Base-by-base conservation (phyloP, 53 echinoderm and acorn worm species). In the Patiria pectinifera region DNA sequence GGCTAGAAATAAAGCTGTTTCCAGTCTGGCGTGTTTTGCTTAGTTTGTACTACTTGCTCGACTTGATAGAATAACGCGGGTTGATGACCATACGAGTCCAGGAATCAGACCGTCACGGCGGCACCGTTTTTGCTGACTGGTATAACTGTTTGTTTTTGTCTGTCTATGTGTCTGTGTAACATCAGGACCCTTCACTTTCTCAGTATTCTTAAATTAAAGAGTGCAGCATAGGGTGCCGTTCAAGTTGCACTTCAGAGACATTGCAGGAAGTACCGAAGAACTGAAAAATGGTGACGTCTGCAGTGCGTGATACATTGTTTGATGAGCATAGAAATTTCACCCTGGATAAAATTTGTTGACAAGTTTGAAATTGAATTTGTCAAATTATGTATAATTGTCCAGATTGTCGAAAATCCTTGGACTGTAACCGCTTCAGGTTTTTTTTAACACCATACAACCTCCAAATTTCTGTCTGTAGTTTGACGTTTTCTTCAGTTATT, bases 61-160 rank as follows among this genome's bases (percentile, higher is more conserved):
- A 6, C 74, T 24, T 24, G 24, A 23, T 10, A 74, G 74, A 74
- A 16, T 23, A 0, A 6, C 14, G 15, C 69, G 8, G 8, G 74
- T 74, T 16, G 24, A 11, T 79, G 16, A 24, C 77, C 46, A 18
- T 18, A 14, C 24, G 47, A 45, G 46, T 47, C 12, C 24, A 16
- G 46, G 80, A 47, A 79, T 79, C 46, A 45, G 80, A 22, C 47
- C 45, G 24, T 13, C 80, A 9, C 0, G 47, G 47, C 43, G 47
- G 19, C 45, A 45, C 80, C 80, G 13, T 76, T n/a, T 79, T 79
- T 14, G 80, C 12, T 45, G 80, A 79, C 15, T 79, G 80, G 77
- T 76, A 76, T 24, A 26, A 23, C 77, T 26, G 8, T 76, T 24
- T 69, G 15, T 76, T 1, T 74, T 24, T 76, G 77, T 76, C 77